Base-by-base conservation (phyloP, 2,113 vertebrate genomes). In the Oncorhynchus masou region DNA sequence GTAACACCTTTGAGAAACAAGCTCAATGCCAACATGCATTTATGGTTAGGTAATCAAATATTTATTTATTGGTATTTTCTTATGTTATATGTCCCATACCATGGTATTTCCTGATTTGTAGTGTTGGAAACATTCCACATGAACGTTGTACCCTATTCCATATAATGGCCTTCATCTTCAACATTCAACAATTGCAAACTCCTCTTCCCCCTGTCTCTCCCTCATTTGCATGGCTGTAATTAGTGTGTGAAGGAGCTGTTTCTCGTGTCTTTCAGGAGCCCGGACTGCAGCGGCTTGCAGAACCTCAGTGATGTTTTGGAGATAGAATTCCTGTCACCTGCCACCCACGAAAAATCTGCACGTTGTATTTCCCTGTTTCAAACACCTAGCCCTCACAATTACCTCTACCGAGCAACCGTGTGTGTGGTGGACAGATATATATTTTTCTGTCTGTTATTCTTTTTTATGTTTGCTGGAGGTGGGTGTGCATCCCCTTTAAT, bases 231-330 rank as follows among this genome's bases (percentile, higher is more conserved):
- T 90, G 84, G 75, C 88, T 89, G 88, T 93, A 91, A 93, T 92
- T 91, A 90, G 87, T 89, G 87, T 45, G 85, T 90, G 84, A 86
- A 84, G 77, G 79, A 87, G 80, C 85, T 88, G 83, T 90, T 86
- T 91, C 82, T 78, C 81, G 91, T 45, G 39, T 83, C 83, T 91
- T 87, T 71, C 92, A 99, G 97, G 98, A 94, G 98, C 94, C 96
- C 96, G 49, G 95, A 96, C 87, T 90, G 87, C 83, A 92, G 95
- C 84, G 91, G 98, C 75, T 88, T 99, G 86, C 93, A 94, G 85
- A 99, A 99, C 92, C 91, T 99, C 90, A 96, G 91, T 91, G 96
- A 97, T 83, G 89, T 98, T 92, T 94, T 99, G 90, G 96, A 98
- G 94, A 94, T 94, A 83, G 96, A 98, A 90, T 98, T 99, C 92